Conservation (phyloP, 2,888 invertebrate species). For the Rhabditoides inermis region DNA sequence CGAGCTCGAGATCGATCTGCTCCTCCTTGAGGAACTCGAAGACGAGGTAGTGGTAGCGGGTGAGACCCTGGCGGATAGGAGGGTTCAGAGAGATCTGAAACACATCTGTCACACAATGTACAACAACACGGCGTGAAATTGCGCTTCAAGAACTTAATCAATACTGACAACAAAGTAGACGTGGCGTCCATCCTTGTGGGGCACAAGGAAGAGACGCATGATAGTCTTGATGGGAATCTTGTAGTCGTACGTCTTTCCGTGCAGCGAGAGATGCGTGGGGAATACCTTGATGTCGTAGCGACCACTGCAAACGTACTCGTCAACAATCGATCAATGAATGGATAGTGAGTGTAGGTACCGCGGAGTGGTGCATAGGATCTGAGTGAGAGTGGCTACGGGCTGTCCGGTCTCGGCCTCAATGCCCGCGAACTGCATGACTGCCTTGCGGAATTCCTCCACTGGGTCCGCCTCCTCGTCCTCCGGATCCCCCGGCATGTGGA, state of each 20-base stretch:
- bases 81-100: conserved; percentile 77
- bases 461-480: conserved; percentile 71
- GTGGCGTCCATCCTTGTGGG: conserved; percentile 92
- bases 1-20: conserved; percentile 79
- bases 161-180: conserved; percentile 84
- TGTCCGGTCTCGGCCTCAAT: conserved; percentile 84
- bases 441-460: conserved; percentile 86
- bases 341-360: conserved; percentile 61
- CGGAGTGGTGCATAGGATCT: conserved; percentile 94
- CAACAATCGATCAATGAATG: not conserved
- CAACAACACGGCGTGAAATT: not conserved
- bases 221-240: conserved; percentile 97
- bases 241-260: conserved; percentile 98
- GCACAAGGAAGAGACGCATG: conserved; percentile 80
- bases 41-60: conserved; percentile 89
- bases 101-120: not conserved
- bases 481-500: conserved; percentile 83
- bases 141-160: not conserved
- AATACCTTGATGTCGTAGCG: conserved; percentile 92
- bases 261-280: conserved; percentile 79
- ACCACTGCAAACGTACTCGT: conserved; percentile 65
- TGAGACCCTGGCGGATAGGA: conserved; percentile 98
- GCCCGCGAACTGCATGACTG: conserved; percentile 91
- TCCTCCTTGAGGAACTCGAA: conserved; percentile 88
- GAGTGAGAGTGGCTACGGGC: conserved; percentile 89